Evolutionary conservation across 2,888 invertebrate genomes (phyloP), one percentile per base, ranked within the genome.

Genomic region (Tenthredo distinguenda): DNA sequence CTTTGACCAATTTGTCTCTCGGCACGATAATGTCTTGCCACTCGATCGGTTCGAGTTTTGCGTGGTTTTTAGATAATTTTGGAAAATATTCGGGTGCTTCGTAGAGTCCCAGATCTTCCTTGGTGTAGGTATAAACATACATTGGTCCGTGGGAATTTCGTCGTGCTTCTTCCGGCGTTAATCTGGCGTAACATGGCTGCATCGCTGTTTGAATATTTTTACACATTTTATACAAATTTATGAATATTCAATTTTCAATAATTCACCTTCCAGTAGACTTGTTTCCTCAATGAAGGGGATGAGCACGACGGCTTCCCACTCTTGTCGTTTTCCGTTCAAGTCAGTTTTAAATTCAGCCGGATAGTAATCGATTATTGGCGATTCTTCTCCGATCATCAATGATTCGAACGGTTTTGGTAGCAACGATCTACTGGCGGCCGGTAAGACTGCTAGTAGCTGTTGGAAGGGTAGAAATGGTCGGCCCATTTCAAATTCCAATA

Each of bases 241-340:
- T 15, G 47, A 12, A 43, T 12, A 12, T 47, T 47, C 15, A 12
- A 15, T 47, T 12, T 47, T 10, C 15, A 47, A 47, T 47, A 47
- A 47, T 47, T 47, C 34, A 93, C 93, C 92, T 4, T 90, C 86
- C 21, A 91, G 43, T 55, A 93, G 88, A 40, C 84, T 88, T 87
- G 94, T 96, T 94, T 98, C 98, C 89, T 98, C 96, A 90, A 99
- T 98, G 90, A 99, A 98, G 0, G 99, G 99, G 91, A 99, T 97
- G 1, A 99, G 95, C 1, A 98, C 98, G 0, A 99, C 97, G 0
- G 98, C 98, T 93, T 99, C 99, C 99, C 99, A 99, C 88, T 99
- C 99, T 91, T 98, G 97, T 90, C 96, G 96, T 93, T 99, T 99
- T 7, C 99, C 99, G 94, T 99, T 99, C 85, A 99, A 95, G 94